These are phyloP conservation scores for Epinotia bilunana DNA, from an alignment of 2,888 invertebrate genomes.

Conservation along the genomic window DNA sequence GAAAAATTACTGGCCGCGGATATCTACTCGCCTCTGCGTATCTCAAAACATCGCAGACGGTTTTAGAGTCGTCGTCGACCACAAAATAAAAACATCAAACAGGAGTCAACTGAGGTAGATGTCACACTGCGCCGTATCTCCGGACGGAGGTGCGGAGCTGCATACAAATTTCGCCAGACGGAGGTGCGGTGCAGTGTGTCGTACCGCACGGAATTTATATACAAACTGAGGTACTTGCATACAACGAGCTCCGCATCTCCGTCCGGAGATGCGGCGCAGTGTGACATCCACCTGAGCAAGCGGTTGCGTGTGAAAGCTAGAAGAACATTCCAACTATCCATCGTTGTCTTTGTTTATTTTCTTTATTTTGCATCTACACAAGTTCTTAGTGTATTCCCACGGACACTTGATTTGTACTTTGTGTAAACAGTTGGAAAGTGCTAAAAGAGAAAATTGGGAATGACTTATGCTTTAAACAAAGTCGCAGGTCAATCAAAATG, in stretches of 20 bases:
- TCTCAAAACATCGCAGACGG: slow-evolving; percentile 29
- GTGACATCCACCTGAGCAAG: too few relatives aligned
- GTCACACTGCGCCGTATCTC: too few relatives aligned
- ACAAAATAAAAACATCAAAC: slow-evolving; percentile 57
- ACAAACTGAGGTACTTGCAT: too few relatives aligned
- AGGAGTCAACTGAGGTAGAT: slow-evolving; percentile 49
- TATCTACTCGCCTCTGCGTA: slow-evolving; percentile 9
- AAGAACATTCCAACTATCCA: slow-evolving; percentile 47
- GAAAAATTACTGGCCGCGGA: slow-evolving; percentile 6
- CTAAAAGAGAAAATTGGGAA: slow-evolving; percentile 27
- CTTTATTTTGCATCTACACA: slow-evolving; percentile 54
- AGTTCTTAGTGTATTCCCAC: slow-evolving; percentile 48
- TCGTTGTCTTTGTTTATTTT: slow-evolving; percentile 53
- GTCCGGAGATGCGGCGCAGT: too few relatives aligned
- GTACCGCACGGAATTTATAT: too few relatives aligned
- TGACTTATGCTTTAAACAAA: neutral
- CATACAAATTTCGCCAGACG: too few relatives aligned
- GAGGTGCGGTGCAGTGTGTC: too few relatives aligned
- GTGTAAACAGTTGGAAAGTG: slow-evolving; percentile 23
- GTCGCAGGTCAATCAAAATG: too few relatives aligned
- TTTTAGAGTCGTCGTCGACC: slow-evolving; percentile 47
- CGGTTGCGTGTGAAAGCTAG: slow-evolving; percentile 60
- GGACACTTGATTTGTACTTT: slow-evolving; percentile 54
- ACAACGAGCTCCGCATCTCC: too few relatives aligned
- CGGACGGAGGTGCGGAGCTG: too few relatives aligned